Percentiles rank a stretch among this genome's conserved stretches.
These are phyloP conservation scores for Muntiacus reevesi DNA, from an alignment of 2,113 vertebrate genomes.

Conservation along the genomic window DNA sequence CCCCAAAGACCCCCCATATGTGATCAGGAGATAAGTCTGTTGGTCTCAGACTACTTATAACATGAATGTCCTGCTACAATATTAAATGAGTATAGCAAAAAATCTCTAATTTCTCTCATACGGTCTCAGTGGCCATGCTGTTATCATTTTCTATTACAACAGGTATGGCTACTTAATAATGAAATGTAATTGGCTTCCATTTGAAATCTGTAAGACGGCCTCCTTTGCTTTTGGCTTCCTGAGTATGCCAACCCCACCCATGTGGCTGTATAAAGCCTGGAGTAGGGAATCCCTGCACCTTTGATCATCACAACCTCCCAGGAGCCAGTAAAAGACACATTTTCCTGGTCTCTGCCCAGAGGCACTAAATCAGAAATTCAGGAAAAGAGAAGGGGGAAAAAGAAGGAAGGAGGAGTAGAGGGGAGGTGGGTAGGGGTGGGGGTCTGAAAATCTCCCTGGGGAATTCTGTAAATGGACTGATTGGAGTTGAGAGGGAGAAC, in stretches of 20 bases:
- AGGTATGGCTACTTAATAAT: background rate
- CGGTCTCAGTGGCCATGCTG: background rate
- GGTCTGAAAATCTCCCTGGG: background rate
- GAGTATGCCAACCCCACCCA: accelerated
- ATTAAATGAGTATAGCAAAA: background rate
- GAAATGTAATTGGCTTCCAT: background rate
- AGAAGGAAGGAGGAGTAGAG: background rate
- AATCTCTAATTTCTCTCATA: background rate
- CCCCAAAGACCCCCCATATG: background rate
- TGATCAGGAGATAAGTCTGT: background rate
- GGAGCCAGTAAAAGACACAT: background rate
- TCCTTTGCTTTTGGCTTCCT: background rate
- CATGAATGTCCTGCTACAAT: background rate
- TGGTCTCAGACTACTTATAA: background rate
- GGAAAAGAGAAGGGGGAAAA: accelerated
- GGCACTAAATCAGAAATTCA: background rate
- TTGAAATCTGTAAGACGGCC: background rate
- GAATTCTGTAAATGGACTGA: background rate
- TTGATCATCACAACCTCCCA: background rate
- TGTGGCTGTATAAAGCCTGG: background rate
- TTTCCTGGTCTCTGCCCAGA: background rate
- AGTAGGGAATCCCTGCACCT: background rate
- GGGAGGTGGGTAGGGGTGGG: too few species aligned
- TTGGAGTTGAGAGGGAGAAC: accelerated
- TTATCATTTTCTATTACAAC: background rate